These are phyloP conservation scores for Triops cancriformis DNA, from an alignment of 1,140 invertebrate species.

Conservation along the genomic window DNA sequence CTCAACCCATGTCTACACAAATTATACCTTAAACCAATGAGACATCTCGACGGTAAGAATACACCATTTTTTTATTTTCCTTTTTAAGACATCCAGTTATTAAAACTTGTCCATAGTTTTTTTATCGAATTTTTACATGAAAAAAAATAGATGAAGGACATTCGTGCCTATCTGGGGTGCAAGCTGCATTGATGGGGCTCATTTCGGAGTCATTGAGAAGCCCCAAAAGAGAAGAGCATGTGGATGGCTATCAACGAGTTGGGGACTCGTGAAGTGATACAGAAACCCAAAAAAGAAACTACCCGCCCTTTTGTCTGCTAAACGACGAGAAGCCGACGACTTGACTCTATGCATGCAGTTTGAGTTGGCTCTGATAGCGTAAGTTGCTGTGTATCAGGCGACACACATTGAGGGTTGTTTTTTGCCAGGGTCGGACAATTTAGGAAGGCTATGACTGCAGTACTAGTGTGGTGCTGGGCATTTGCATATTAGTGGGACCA, in stretches of 20 bases:
- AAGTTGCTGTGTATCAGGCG: neutral
- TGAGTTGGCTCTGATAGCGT: neutral
- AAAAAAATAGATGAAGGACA: neutral
- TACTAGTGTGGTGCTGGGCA: neutral
- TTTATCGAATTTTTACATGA: neutral
- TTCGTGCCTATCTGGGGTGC: neutral
- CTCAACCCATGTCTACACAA: neutral
- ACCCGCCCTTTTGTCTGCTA: neutral
- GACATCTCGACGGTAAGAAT: neutral
- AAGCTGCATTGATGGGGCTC: neutral
- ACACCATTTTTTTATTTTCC: too few species aligned
- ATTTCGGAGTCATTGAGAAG: neutral
- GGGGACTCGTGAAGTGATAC: neutral
- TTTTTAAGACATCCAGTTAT: too few species aligned
- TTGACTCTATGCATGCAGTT: neutral
- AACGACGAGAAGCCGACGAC: slow-evolving; percentile 4
- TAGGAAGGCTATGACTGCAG: neutral
- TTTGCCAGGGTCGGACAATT: neutral
- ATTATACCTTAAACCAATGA: neutral
- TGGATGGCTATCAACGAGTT: neutral
- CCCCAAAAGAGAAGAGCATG: neutral
- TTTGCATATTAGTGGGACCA: slow-evolving; percentile 9
- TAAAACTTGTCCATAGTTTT: neutral
- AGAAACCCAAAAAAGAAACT: neutral
- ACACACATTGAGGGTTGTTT: neutral